A percentile compares a stretch with the other conserved stretches of the same genome.
phyloP scores from a whole-genome alignment of 2,113 vertebrate genomes.

The Probosciger aterrimus region DNA sequence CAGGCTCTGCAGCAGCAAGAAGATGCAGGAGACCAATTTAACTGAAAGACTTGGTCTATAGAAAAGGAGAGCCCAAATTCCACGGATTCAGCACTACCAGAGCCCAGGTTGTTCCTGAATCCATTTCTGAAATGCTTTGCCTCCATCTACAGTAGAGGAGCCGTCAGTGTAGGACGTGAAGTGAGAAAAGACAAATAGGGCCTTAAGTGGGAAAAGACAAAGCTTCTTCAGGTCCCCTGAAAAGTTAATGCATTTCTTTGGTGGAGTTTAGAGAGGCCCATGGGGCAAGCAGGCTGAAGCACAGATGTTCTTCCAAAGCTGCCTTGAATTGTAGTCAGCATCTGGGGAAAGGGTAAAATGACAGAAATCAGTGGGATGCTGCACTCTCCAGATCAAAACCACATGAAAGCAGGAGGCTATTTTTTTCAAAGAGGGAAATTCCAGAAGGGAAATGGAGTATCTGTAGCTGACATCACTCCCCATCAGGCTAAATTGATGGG shows the following conservation, averaged over 20 bases:
- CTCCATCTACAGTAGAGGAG: not conserved
- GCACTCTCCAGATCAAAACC: slow-evolving; percentile 13
- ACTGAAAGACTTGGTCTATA: not conserved
- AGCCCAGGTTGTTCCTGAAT: not conserved
- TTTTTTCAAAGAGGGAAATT: slow-evolving; percentile 41
- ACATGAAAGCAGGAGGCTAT: slow-evolving; percentile 7
- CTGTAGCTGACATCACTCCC: slow-evolving; percentile 20
- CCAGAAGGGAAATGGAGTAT: slow-evolving; percentile 18
- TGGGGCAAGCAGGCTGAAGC: not conserved
- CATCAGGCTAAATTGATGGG: not conserved
- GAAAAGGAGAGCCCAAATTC: not conserved
- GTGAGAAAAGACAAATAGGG: not conserved
- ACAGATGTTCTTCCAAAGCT: slow-evolving; percentile 19
- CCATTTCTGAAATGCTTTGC: not conserved
- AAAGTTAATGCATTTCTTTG: not conserved
- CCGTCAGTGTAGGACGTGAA: not conserved
- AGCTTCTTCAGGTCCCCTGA: not conserved
- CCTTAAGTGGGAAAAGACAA: not conserved
- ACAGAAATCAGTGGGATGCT: slow-evolving; percentile 25
- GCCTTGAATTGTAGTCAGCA: not conserved
- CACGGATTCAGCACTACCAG: not conserved
- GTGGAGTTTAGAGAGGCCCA: not conserved
- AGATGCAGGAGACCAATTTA: not conserved
- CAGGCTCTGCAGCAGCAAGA: not conserved
- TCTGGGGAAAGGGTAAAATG: not conserved